Conservation (phyloP, 1,140 invertebrate species). For the Hylyphantes graminicola region DNA sequence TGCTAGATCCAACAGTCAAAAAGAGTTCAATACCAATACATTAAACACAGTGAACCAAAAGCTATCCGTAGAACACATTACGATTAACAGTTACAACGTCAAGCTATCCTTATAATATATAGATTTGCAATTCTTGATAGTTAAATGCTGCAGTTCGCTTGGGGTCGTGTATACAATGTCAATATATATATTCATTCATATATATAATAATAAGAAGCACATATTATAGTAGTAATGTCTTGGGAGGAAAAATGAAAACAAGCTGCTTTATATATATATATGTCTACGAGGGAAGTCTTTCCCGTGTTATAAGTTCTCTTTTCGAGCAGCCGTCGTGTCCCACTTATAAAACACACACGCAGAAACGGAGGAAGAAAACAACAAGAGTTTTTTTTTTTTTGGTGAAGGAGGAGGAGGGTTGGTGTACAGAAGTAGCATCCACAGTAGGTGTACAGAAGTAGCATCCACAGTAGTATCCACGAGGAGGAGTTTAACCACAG, state of each 20-base stretch:
- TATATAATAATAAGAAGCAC: slow-evolving; percentile 53
- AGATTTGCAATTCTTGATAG: slow-evolving; percentile 59
- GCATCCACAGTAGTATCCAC: background rate
- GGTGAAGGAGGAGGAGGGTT: background rate
- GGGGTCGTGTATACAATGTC: slow-evolving; percentile 52
- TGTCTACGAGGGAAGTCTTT: slow-evolving; percentile 21
- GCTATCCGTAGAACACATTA: slow-evolving; percentile 47
- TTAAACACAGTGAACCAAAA: slow-evolving; percentile 39
- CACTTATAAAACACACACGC: slow-evolving; percentile 38
- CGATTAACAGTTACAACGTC: slow-evolving; percentile 58
- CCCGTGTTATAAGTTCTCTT: slow-evolving; percentile 29
- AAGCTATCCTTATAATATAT: slow-evolving; percentile 57
- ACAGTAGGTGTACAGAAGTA: slow-evolving; percentile 46
- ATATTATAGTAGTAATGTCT: slow-evolving; percentile 51
- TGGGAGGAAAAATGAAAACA: slow-evolving; percentile 42
- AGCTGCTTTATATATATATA: slow-evolving; percentile 17
- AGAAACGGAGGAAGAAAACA: slow-evolving; percentile 8
- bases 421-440: background rate
- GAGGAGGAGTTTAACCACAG: slow-evolving; percentile 52
- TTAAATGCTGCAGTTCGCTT: slow-evolving; percentile 54
- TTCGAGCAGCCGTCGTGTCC: background rate
- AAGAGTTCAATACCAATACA: slow-evolving; percentile 41
- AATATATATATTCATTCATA: slow-evolving; percentile 51
- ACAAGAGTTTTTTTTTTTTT: background rate
- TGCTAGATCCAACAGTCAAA: slow-evolving; percentile 37